Percentiles rank a stretch among this genome's conserved stretches.
These are phyloP conservation scores for Aporophyla nigra DNA, from an alignment of 2,888 invertebrate genomes.

Conservation along the genomic window DNA sequence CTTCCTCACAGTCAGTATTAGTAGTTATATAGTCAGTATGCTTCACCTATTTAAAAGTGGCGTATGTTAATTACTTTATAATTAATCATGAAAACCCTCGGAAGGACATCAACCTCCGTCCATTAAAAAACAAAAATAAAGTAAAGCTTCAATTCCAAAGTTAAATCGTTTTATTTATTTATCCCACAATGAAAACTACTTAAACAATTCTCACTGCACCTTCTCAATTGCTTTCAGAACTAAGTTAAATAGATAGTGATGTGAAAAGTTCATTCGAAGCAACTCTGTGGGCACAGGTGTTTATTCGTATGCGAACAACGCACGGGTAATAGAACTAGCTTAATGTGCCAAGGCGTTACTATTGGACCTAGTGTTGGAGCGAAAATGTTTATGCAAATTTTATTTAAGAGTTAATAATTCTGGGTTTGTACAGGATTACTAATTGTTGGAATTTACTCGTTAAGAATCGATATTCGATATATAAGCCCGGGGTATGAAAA, in stretches of 20 bases:
- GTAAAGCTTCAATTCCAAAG: too few relatives aligned
- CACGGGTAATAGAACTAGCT: slow-evolving; percentile 57
- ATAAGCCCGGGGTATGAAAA: too few relatives aligned
- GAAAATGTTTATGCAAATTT: not conserved
- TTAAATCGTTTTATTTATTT: not conserved
- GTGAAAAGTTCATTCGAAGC: slow-evolving; percentile 49
- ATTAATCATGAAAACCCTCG: not conserved
- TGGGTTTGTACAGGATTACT: not conserved
- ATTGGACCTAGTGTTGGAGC: slow-evolving; percentile 3
- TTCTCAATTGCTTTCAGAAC: slow-evolving; percentile 48
- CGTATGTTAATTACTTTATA: not conserved
- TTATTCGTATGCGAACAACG: slow-evolving; percentile 62
- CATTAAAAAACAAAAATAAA: not conserved
- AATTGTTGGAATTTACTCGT: too few relatives aligned
- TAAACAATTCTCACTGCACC: slow-evolving; percentile 9
- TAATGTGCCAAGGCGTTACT: slow-evolving; percentile 46
- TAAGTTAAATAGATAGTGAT: slow-evolving; percentile 32
- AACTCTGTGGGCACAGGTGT: slow-evolving; percentile 55
- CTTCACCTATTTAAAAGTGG: not conserved
- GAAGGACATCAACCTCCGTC: not conserved
- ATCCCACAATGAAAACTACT: slow-evolving; percentile 2
- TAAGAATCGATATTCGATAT: too few relatives aligned
- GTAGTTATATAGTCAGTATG: too few relatives aligned
- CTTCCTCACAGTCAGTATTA: too few relatives aligned
- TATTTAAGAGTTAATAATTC: not conserved